A percentile compares a stretch with the other conserved stretches of the same genome.
These are phyloP conservation scores for Eupithecia subumbrata DNA, from an alignment of 2,888 invertebrate genomes.

Conservation along the genomic window DNA sequence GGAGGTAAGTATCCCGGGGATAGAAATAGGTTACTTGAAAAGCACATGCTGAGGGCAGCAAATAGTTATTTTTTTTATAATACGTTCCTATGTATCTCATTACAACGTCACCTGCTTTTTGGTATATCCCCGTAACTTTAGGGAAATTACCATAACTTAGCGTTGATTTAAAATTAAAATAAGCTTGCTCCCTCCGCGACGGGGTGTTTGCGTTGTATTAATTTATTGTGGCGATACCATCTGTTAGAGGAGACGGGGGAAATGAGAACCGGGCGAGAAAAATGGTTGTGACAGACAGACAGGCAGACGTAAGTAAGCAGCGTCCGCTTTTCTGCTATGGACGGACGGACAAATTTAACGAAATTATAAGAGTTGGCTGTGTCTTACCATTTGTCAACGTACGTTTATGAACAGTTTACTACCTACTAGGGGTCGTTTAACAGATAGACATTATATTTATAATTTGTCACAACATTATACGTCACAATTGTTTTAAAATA, in stretches of 20 bases:
- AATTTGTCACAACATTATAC: no score
- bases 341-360: not conserved
- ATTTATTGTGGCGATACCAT: conserved; percentile 45
- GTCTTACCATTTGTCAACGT: not conserved
- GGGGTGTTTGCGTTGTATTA: conserved; percentile 31
- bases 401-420: no score
- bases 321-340: not conserved
- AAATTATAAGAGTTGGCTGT: not conserved
- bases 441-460: no score
- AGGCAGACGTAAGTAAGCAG: not conserved
- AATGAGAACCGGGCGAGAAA: not conserved
- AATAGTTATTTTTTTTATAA: no score
- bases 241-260: not conserved
- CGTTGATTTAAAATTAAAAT: conserved; percentile 63
- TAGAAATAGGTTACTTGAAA: no score
- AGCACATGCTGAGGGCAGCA: no score
- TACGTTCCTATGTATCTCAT: not conserved
- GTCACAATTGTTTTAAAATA: no score
- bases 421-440: no score
- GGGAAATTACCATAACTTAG: conserved; percentile 54
- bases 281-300: not conserved
- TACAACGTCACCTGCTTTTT: conserved; percentile 18
- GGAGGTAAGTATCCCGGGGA: no score
- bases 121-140: conserved; percentile 43
- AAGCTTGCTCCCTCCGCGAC: conserved; percentile 49